Evolutionary conservation across 2,113 vertebrate species (phyloP).

Genomic region (Sphaerodactylus townsendi): DNA sequence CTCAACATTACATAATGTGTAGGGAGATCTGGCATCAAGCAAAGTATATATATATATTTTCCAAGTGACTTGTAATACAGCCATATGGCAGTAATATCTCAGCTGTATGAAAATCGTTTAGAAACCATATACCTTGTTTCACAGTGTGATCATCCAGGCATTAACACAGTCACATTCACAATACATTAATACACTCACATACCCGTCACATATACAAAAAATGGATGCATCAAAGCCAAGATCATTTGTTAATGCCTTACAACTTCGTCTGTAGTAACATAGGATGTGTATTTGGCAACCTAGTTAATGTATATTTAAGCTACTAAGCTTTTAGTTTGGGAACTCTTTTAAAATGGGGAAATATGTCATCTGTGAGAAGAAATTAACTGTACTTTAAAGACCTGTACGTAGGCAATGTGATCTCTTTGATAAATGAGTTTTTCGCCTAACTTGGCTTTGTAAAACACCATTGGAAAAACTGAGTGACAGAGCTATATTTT

Average conservation of each 20-base stretch:
- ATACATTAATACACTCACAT: conserved; percentile 17
- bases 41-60: conserved; percentile 19
- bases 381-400: neutral
- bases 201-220: no score
- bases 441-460: neutral
- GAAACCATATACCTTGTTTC: conserved; percentile 41
- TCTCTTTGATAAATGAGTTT: neutral
- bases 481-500: neutral
- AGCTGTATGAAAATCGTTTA: conserved; percentile 33
- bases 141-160: conserved; percentile 31
- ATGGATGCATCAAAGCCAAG: neutral
- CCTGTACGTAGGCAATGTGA: neutral
- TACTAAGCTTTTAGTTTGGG: neutral
- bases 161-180: conserved; percentile 15
- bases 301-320: neutral
- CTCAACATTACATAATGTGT: conserved; percentile 43
- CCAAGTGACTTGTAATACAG: conserved; percentile 49
- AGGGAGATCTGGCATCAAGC: conserved; percentile 49
- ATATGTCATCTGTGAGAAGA: neutral
- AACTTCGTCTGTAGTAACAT: neutral
- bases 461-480: neutral
- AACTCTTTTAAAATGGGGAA: neutral
- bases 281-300: neutral
- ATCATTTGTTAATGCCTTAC: neutral
- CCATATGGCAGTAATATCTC: conserved; percentile 53